These are phyloP conservation scores for Corvus moneduloides DNA, from an alignment of 2,113 vertebrate species.

Conservation along the genomic window DNA sequence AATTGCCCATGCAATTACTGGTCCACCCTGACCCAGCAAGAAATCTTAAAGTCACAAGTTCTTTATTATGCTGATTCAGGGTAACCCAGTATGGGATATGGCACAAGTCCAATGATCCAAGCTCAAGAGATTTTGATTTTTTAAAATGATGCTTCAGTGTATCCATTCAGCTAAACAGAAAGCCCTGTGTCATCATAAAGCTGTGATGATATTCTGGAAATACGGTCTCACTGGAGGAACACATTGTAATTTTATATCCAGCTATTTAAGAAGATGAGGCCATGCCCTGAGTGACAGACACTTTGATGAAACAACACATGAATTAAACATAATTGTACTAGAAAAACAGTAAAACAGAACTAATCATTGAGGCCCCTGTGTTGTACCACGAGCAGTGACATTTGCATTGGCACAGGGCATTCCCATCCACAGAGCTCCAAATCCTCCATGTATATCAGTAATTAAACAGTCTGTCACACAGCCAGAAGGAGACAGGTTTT, in stretches of 20 bases:
- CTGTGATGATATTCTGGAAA: slow-evolving; percentile 45
- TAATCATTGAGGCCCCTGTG: background rate
- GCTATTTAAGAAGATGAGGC: slow-evolving; percentile 52
- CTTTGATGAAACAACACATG: slow-evolving; percentile 51
- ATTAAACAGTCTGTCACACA: background rate
- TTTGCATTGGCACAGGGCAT: slow-evolving; percentile 34
- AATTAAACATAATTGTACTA: slow-evolving; percentile 53
- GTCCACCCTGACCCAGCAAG: background rate
- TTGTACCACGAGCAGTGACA: background rate
- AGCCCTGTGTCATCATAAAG: slow-evolving; percentile 40
- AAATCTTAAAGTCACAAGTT: background rate
- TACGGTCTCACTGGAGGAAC: slow-evolving; percentile 29
- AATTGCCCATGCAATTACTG: background rate
- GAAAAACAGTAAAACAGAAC: slow-evolving; percentile 48
- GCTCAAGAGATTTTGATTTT: background rate
- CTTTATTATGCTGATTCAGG: background rate
- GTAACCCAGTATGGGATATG: background rate
- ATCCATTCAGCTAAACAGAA: slow-evolving; percentile 34
- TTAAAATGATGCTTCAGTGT: background rate
- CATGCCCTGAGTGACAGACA: slow-evolving; percentile 42
- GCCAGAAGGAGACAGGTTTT: background rate
- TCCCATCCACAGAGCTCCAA: background rate
- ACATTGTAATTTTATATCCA: slow-evolving; percentile 56
- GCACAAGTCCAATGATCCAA: background rate
- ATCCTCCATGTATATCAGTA: background rate